Conservation (phyloP, 1,140 invertebrate genomes). For the Drosophila murphyi region DNA sequence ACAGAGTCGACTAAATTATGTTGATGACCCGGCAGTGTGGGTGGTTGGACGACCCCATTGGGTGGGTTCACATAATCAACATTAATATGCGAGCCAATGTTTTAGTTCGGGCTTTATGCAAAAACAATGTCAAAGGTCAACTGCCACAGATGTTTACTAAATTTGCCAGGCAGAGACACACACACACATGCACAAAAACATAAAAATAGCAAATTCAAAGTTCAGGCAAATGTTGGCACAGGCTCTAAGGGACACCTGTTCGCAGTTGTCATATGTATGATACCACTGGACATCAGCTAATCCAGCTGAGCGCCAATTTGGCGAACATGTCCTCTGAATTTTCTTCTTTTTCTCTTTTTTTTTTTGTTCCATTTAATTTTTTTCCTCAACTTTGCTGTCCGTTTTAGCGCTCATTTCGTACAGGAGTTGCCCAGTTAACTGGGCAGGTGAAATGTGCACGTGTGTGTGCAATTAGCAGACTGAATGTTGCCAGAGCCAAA, state of each 20-base stretch:
- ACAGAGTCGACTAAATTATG: slow-evolving; percentile 63
- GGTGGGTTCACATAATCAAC: slow-evolving; percentile 6
- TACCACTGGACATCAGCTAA: slow-evolving; percentile 61
- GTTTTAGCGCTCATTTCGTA: slow-evolving; percentile 58
- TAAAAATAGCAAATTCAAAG: slow-evolving; percentile 25
- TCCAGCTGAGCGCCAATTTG: slow-evolving; percentile 69
- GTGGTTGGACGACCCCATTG: background rate
- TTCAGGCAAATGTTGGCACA: slow-evolving; percentile 60
- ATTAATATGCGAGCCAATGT: slow-evolving; percentile 9
- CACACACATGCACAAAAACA: slow-evolving; percentile 26
- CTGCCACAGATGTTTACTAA: slow-evolving; percentile 58
- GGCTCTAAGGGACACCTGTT: slow-evolving; percentile 59
- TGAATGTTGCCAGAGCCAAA: slow-evolving; percentile 37
- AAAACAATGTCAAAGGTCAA: slow-evolving; percentile 62
- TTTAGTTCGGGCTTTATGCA: slow-evolving; percentile 53
- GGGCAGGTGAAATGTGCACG: slow-evolving; percentile 30
- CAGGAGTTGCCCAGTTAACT: slow-evolving; percentile 49
- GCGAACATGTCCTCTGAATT: slow-evolving; percentile 57
- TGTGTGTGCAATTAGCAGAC: slow-evolving; percentile 64
- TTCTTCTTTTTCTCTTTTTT: slow-evolving; percentile 13
- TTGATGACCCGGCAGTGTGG: slow-evolving; percentile 35
- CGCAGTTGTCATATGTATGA: slow-evolving; percentile 58
- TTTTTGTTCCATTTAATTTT: background rate
- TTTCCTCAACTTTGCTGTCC: slow-evolving; percentile 10
- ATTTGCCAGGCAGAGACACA: slow-evolving; percentile 63